phyloP scores from a whole-genome alignment of 2,113 vertebrate genomes.

The Hippopotamus amphibius region DNA sequence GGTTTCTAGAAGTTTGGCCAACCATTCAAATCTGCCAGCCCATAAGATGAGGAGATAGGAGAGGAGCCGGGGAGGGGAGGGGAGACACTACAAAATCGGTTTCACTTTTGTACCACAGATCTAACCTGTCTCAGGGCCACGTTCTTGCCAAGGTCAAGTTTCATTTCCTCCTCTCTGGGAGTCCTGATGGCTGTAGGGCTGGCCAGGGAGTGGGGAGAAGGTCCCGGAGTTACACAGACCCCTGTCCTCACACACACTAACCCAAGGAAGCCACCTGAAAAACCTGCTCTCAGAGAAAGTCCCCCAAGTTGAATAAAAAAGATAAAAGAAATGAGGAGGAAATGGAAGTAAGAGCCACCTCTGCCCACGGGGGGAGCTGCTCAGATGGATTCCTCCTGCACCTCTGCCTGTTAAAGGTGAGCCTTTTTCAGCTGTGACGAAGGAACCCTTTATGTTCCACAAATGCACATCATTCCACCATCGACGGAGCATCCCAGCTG shows the following conservation, averaged over 20 bases:
- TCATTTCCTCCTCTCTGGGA: neutral
- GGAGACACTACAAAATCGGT: neutral
- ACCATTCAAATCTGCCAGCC: neutral
- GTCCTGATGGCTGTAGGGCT: too few relatives aligned
- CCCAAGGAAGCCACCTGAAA: neutral
- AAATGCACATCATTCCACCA: neutral
- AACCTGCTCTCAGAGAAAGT: neutral
- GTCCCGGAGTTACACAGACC: fast-evolving
- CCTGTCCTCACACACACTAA: fast-evolving
- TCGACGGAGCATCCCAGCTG: fast-evolving
- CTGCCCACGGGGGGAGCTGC: fast-evolving
- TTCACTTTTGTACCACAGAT: neutral
- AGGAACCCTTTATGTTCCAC: fast-evolving
- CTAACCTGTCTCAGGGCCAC: neutral
- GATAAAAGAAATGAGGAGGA: neutral
- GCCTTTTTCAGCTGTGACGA: fast-evolving
- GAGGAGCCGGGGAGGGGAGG: fast-evolving
- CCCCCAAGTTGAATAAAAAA: neutral
- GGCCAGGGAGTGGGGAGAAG: too few relatives aligned
- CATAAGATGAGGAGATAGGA: neutral
- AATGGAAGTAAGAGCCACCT: too few relatives aligned
- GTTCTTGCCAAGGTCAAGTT: neutral
- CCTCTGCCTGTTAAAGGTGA: neutral
- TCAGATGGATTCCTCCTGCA: fast-evolving
- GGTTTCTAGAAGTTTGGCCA: neutral